Evolutionary conservation across 1,140 invertebrate genomes (phyloP).

Genomic region (Drosophila pachea): DNA sequence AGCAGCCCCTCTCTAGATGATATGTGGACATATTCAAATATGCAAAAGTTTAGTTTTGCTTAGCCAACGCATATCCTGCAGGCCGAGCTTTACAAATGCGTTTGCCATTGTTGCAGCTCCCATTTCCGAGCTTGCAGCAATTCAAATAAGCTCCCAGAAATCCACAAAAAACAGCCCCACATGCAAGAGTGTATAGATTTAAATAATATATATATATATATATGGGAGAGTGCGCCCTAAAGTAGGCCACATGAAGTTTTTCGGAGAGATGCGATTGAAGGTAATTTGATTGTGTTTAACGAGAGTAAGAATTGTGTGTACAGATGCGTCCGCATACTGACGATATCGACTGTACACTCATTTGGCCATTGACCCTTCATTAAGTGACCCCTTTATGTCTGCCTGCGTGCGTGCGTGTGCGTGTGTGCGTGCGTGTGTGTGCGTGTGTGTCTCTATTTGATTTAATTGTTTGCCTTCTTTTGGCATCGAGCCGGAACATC

Average conservation of each 20-base stretch:
- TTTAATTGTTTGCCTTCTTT: slow-evolving; percentile 42
- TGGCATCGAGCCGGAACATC: slow-evolving; percentile 16
- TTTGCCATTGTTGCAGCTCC: slow-evolving; percentile 17
- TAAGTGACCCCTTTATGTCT: slow-evolving; percentile 17
- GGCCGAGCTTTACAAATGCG: slow-evolving; percentile 8
- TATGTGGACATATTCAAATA: slow-evolving; percentile 3
- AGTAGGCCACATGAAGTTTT: not conserved
- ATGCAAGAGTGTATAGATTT: not conserved
- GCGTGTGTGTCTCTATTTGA: slow-evolving; percentile 20
- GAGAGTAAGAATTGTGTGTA: not conserved
- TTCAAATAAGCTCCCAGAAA: slow-evolving; percentile 1
- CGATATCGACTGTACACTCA: slow-evolving; percentile 8
- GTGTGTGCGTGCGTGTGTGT: too few species aligned
- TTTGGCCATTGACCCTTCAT: slow-evolving; percentile 28
- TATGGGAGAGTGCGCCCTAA: not conserved
- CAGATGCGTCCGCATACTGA: not conserved
- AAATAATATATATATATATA: not conserved
- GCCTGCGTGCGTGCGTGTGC: too few species aligned
- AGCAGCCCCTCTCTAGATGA: not conserved
- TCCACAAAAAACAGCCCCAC: not conserved
- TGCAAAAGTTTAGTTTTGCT: slow-evolving; percentile 6
- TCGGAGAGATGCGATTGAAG: not conserved
- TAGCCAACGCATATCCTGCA: slow-evolving; percentile 7
- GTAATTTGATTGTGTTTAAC: not conserved
- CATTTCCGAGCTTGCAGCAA: not conserved